Base-by-base conservation (phyloP, 1,140 invertebrate species). In the Bilobella aurantiaca region DNA sequence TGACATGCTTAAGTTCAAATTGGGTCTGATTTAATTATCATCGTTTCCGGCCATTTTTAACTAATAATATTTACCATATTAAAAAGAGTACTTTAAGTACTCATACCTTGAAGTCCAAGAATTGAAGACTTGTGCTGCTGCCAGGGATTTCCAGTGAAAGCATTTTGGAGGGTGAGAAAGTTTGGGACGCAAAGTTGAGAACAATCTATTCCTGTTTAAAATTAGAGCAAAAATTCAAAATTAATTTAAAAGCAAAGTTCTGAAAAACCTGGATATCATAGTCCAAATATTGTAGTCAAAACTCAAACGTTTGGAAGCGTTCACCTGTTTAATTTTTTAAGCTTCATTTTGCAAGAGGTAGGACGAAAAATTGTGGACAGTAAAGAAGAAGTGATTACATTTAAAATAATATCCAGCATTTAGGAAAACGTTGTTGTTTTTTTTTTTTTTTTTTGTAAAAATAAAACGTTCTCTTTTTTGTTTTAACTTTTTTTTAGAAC, bases 91-190 rank as follows among this genome's bases (percentile, higher is more conserved):
- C 16, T 42, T 57, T 12, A 34, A 56, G 53, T 23, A 12, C 2
- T n/a, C n/a, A 5, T 67, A 69, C 70, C 70, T 67, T 72, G 70
- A 29, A 72, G 60, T 25, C 70, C 70, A 0, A 71, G 58, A 34
- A 71, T 46, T 29, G 61, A 27, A 23, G 37, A 34, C 23, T 58
- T 57, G 49, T 67, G 66, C 16, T 63, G 67, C 25, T 67, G 67
- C 68, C 63, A 67, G 12, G 34, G 62, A 42, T 34, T 61, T 18
- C 53, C 29, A 25, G 59, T 53, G 37, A 64, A 67, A 25, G 58
- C 32, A 21, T 23, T 64, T 16, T 58, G 63, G 31, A 65, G 66
- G n/a, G 67, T 46, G 29, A 72, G 67, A 30, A 67, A 59, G 57
- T 64, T 69, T 21, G 65, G 64, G 21, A 69, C 61, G 30, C 70